Evolutionary conservation across 2,113 vertebrate genomes (phyloP), one percentile per base, ranked within the genome.

Genomic region (Nothoprocta perdicaria): DNA sequence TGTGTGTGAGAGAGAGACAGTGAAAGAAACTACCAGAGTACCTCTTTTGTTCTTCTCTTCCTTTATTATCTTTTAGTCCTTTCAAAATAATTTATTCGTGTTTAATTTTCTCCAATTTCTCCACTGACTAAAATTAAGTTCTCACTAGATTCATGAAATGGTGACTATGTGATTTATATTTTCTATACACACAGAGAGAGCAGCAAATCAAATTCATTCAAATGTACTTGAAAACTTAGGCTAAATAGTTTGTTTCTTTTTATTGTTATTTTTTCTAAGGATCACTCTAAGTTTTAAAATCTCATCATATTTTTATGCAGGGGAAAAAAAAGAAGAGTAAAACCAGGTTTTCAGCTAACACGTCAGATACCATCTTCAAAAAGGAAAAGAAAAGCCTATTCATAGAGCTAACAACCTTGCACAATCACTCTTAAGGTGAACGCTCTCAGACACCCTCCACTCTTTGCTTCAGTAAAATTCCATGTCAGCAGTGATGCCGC

Each of bases 401-500:
- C 35, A 48, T n/a, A 52, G 48, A 53, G 19, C 7, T 72, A 33
- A 48, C 10, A 17, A 53, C 53, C 9, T 91, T 50, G 18, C 55
- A 74, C 7, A 66, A 38, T 31, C 14, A 19, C 78, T 79, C 22
- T 40, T 61, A 71, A 89, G 60, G 40, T 35, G 60, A 73, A 66
- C 75, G 29, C 27, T 41, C 75, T 48, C 66, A 75, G 35, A 86
- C n/a, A 67, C 5, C 5, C 6, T 67, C 17, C 14, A 14, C 55
- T 19, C 83, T 94, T 92, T 53, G 45, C 62, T 85, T 77, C 5
- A 6, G 57, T 84, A 77, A 69, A 85, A 86, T 90, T 81, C 86
- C 43, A 27, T 63, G 48, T 50, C 81, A 94, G 61, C n/a, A 85
- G 22, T 68, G 35, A 88, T 26, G 41, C 7, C 27, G 31, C 10